Base-by-base conservation (phyloP, 2,888 invertebrate species). In the Hylaea fasciaria region DNA sequence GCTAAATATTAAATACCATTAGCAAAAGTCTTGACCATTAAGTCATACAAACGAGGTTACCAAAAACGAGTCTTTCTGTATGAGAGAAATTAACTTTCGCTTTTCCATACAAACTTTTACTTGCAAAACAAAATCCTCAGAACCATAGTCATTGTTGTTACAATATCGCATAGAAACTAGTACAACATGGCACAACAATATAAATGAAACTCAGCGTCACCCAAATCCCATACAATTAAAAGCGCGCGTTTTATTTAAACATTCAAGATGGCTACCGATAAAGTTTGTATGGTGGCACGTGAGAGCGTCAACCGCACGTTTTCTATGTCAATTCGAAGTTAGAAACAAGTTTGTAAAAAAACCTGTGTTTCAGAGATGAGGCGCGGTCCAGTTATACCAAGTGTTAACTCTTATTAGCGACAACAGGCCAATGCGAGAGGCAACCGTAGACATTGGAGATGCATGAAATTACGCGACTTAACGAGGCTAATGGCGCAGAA, bases 321-420 rank as follows among this genome's bases (percentile, higher is more conserved):
- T 82, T 86, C 82, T 82, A 80, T 86, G 84, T 83, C 83, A 85
- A 79, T 77, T 76, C 67, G 73, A 74, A 69, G 78, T 78, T 80
- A 77, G 69, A 79, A 86, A 84, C 82, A 76, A 79, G 81, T 78
- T 75, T 69, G 70, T 71, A 70, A 75, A 70, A 22, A 3, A 68
- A 51, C 70, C 71, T 78, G 61, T 64, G 55, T 47, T 78, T 75
- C 66, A 68, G 70, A 77, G 77, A 80, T 77, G 76, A 77, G 70
- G 69, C 67, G 65, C 47, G 56, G 66, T 85, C 70, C 89, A 87
- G 89, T 89, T 89, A 87, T 62, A 69, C 69, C 51, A 58, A 50
- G 64, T 66, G 77, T 76, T 81, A 81, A 83, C 75, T 77, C 59
- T 70, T 68, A 9, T 37, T 22, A 71, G 68, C 73, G 83, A 84